Conservation (phyloP, 2,888 invertebrate genomes). For the Cepaea hortensis region DNA sequence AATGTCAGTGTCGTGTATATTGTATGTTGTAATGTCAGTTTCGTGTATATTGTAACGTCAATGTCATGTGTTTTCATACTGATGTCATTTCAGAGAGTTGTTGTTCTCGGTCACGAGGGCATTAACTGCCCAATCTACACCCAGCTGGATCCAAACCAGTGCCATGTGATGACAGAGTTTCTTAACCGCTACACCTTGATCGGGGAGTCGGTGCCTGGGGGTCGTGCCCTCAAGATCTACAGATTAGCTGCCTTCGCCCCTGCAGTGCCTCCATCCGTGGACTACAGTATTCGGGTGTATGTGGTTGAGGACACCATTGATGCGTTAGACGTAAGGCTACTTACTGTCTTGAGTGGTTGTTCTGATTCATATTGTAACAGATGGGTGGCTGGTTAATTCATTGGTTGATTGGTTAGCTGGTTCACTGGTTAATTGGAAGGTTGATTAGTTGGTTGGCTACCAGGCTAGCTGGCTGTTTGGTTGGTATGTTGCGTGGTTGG, state of each 20-base stretch:
- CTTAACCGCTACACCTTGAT: conserved; percentile 92
- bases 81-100: conserved; percentile 77
- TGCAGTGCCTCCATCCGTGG: conserved; percentile 80
- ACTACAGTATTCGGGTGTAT: conserved; percentile 90
- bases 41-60: no score
- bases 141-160: conserved; percentile 90
- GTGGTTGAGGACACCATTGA: conserved; percentile 94
- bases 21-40: no score
- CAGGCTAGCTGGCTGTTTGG: no score
- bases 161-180: conserved; percentile 91
- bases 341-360: background rate
- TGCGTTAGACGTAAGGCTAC: conserved; percentile 84
- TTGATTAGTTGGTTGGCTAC: no score
- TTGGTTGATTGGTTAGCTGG: no score
- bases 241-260: conserved; percentile 90
- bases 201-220: conserved; percentile 84
- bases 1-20: no score
- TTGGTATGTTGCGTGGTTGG: no score
- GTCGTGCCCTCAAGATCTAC: conserved; percentile 86
- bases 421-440: no score
- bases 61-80: no score
- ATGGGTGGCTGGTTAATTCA: no score
- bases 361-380: no score
- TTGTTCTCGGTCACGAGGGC: conserved; percentile 88
- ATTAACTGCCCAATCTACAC: conserved; percentile 93